These are phyloP conservation scores for Drosophila sulfurigaster DNA, from an alignment of 1,140 invertebrate genomes.

Conservation along the genomic window DNA sequence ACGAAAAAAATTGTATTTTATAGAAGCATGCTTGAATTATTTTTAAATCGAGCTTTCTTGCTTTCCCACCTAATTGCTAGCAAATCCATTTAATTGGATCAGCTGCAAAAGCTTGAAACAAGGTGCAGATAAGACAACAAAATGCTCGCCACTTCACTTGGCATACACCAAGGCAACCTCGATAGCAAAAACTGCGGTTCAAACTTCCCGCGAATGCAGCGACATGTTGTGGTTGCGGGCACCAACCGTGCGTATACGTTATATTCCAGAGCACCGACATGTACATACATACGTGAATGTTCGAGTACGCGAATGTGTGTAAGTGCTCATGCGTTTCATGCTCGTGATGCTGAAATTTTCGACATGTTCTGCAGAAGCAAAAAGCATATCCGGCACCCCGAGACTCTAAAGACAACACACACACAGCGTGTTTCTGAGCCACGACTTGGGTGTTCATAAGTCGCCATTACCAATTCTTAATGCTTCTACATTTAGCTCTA, in stretches of 20 bases:
- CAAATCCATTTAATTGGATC: neutral
- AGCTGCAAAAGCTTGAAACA: neutral
- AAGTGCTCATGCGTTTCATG: constrained; percentile 13
- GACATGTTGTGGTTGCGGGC: constrained; percentile 51
- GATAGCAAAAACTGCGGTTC: constrained; percentile 24
- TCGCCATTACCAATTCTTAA: neutral
- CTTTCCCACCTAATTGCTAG: neutral
- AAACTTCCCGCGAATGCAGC: constrained; percentile 32
- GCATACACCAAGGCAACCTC: neutral
- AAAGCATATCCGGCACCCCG: neutral
- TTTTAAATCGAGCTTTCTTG: neutral
- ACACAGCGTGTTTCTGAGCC: neutral
- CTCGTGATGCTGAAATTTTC: constrained; percentile 10
- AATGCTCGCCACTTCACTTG: neutral
- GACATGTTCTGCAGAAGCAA: constrained; percentile 24
- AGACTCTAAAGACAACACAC: neutral
- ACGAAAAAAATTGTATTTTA: constrained; percentile 5
- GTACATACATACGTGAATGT: too few relatives aligned
- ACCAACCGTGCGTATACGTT: constrained; percentile 69
- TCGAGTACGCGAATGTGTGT: neutral
- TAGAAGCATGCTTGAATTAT: neutral
- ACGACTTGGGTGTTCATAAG: constrained; percentile 8
- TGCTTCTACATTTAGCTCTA: neutral
- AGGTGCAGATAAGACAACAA: neutral
- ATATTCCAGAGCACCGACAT: constrained; percentile 40